Conservation (phyloP, 1,140 invertebrate species). For the Drosophila melanica region DNA sequence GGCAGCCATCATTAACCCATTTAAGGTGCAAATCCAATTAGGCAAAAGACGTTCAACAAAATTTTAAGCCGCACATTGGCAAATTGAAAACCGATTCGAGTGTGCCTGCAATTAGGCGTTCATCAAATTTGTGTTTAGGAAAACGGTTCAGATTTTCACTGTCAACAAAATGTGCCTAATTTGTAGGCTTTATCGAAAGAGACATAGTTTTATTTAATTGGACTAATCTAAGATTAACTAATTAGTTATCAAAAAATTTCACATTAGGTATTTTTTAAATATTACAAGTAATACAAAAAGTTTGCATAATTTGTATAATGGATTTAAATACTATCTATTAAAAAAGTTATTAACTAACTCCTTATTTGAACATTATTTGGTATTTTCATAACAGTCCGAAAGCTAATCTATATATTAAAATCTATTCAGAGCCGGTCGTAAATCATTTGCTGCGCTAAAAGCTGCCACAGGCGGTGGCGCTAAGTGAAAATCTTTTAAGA, state of each 20-base stretch:
- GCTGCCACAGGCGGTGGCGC: conserved; percentile 28
- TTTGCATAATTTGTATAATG: too few species aligned
- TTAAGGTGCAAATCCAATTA: conserved; percentile 66
- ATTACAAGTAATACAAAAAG: too few species aligned
- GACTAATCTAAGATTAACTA: too few species aligned
- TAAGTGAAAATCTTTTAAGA: conserved; percentile 74
- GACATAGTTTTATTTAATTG: too few species aligned
- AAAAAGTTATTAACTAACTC: too few species aligned
- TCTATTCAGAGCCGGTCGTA: conserved; percentile 26
- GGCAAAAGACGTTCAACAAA: conserved; percentile 29
- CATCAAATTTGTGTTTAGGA: conserved; percentile 27
- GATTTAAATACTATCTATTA: too few species aligned
- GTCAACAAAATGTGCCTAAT: conserved; percentile 2
- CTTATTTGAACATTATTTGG: too few species aligned
- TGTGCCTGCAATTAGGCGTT: conserved; percentile 11
- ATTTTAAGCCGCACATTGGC: conserved; percentile 34
- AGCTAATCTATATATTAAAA: conserved; percentile 27
- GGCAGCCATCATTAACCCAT: conserved; percentile 63
- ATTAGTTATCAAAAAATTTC: too few species aligned
- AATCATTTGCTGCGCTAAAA: conserved; percentile 41
- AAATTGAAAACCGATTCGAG: conserved; percentile 40
- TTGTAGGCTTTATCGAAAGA: not conserved
- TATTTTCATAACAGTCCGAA: not conserved
- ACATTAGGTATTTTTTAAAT: too few species aligned
- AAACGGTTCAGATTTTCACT: not conserved